These are phyloP conservation scores for Acrocera orbiculus DNA, from an alignment of 2,888 invertebrate genomes.

Conservation along the genomic window DNA sequence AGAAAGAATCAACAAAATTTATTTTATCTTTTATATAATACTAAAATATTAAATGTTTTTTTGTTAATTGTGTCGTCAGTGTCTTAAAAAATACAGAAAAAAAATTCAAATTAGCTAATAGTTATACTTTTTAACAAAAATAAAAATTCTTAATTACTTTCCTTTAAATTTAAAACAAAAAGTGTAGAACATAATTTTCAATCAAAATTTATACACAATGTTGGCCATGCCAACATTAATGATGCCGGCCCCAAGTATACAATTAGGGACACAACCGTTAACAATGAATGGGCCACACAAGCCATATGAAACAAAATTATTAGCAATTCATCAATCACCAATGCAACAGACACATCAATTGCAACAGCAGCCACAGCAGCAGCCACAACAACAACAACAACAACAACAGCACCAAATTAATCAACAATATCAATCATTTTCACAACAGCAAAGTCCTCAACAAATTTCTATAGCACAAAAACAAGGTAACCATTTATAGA, in stretches of 20 bases:
- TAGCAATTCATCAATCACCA: slow-evolving; percentile 32
- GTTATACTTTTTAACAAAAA: too few relatives aligned
- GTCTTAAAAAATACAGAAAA: too few relatives aligned
- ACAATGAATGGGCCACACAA: slow-evolving; percentile 26
- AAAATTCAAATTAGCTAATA: too few relatives aligned
- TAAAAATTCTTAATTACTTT: too few relatives aligned
- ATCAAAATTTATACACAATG: slow-evolving; percentile 20
- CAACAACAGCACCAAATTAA: slow-evolving; percentile 18
- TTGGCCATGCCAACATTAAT: slow-evolving; percentile 34
- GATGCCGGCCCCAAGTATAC: slow-evolving; percentile 34
- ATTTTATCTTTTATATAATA: too few relatives aligned
- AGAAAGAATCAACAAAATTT: too few relatives aligned
- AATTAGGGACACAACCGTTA: slow-evolving; percentile 30
- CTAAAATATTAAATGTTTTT: too few relatives aligned
- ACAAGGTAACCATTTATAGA: slow-evolving; percentile 23
- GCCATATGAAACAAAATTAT: slow-evolving; percentile 31
- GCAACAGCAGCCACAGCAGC: slow-evolving; percentile 14
- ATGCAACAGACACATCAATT: slow-evolving; percentile 21
- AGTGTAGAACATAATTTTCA: too few relatives aligned
- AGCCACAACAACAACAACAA: slow-evolving; percentile 19
- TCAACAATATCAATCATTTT: slow-evolving; percentile 28
- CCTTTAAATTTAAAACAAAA: too few relatives aligned
- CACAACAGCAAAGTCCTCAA: slow-evolving; percentile 31
- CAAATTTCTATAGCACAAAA: slow-evolving; percentile 27
- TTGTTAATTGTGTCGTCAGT: too few relatives aligned